A percentile compares a stretch with the other conserved stretches of the same genome.
Evolutionary conservation across 1,140 invertebrate genomes (phyloP).

Genomic region (Berghia stephanieae): DNA sequence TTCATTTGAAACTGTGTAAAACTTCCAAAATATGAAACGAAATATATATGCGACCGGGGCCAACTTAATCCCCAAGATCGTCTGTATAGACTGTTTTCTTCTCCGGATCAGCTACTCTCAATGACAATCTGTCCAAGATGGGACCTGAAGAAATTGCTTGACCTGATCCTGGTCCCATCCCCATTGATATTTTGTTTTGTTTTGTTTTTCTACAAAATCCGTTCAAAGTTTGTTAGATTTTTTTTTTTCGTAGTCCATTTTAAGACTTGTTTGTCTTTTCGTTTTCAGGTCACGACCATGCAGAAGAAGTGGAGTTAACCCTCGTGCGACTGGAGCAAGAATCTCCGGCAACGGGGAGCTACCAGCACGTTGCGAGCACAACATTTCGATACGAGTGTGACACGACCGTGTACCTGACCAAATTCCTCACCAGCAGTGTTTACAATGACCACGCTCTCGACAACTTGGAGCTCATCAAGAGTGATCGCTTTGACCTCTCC

Average conservation of each 20-base stretch:
- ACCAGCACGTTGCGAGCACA: background rate
- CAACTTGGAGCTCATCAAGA: slow-evolving; percentile 51
- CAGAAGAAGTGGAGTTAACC: slow-evolving; percentile 19
- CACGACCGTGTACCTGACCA: slow-evolving; percentile 45
- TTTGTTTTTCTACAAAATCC: background rate
- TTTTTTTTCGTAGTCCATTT: background rate
- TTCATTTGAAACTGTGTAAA: too few species aligned
- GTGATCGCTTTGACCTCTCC: slow-evolving; percentile 51
- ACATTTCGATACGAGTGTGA: slow-evolving; percentile 45
- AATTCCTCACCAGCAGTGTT: slow-evolving; percentile 52
- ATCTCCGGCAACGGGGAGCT: background rate
- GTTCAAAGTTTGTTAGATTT: background rate
- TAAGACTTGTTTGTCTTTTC: background rate
- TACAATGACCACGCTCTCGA: slow-evolving; percentile 46
- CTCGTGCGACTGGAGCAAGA: slow-evolving; percentile 8
- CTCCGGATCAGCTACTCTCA: too few species aligned
- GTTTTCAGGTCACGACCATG: slow-evolving; percentile 20
- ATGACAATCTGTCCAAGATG: too few species aligned
- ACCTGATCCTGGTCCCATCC: background rate
- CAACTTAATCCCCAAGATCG: too few species aligned
- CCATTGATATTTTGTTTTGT: too few species aligned
- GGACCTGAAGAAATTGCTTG: background rate
- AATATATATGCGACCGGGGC: too few species aligned
- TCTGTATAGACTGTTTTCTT: too few species aligned
- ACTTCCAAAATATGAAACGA: too few species aligned